Conservation (phyloP, 2,113 vertebrate genomes). For the Oceanodroma tethys region DNA sequence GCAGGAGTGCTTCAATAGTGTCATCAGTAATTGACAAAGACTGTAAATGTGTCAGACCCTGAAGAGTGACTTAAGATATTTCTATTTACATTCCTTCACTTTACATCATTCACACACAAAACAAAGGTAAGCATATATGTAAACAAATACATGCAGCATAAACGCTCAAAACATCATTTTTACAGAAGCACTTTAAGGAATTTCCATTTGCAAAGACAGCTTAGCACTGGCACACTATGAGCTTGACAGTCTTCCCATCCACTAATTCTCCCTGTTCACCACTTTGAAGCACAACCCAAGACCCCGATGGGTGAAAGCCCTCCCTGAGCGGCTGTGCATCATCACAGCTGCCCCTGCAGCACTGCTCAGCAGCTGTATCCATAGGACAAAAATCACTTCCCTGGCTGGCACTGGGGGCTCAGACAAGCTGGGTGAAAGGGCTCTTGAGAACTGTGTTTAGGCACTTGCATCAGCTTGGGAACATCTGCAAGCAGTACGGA, state of each 20-base stretch:
- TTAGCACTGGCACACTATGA: background rate
- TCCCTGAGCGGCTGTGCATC: background rate
- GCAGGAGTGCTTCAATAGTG: background rate
- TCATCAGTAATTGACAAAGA: background rate
- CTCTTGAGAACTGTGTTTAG: background rate
- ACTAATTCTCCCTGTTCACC: background rate
- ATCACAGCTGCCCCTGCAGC: background rate
- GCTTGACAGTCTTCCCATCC: background rate
- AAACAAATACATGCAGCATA: background rate
- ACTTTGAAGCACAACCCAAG: background rate
- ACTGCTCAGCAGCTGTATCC: background rate
- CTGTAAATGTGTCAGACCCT: background rate
- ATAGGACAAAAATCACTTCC: background rate
- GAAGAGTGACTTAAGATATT: background rate
- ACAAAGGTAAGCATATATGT: background rate
- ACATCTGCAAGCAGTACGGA: background rate
- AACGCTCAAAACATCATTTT: background rate
- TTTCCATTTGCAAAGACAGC: background rate
- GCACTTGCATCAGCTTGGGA: background rate
- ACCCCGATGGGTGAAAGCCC: background rate
- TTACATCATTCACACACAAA: background rate
- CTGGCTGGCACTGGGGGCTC: background rate
- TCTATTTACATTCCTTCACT: background rate
- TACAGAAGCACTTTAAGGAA: background rate
- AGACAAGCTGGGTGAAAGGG: background rate